Conservation (phyloP, 2,888 invertebrate genomes). For the Holacanthella duospinosa region DNA sequence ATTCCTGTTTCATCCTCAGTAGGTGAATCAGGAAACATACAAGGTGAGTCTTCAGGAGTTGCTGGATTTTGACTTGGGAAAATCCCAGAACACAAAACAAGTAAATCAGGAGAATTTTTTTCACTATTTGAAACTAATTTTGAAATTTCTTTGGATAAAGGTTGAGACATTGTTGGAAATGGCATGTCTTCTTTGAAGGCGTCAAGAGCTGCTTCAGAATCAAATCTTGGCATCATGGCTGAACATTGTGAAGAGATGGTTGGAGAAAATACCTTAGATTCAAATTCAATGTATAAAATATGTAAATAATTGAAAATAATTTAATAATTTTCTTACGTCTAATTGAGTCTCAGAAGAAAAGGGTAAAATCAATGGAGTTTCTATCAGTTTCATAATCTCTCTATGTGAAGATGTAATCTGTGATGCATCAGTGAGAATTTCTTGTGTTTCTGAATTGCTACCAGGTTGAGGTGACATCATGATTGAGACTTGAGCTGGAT, state of each 20-base stretch:
- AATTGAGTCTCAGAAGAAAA: not conserved
- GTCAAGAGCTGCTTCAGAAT: conserved; percentile 16
- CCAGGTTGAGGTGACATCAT: not conserved
- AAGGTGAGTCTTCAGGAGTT: conserved; percentile 28
- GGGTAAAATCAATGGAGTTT: not conserved
- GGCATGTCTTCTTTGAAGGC: conserved; percentile 7
- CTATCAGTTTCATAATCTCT: not conserved
- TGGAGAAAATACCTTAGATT: too few species aligned
- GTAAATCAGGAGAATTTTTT: not conserved
- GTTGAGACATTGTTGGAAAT: not conserved
- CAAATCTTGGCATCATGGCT: conserved; percentile 3
- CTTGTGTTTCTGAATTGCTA: not conserved
- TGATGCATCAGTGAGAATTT: too few species aligned
- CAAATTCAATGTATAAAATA: too few species aligned
- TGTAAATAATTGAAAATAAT: too few species aligned
- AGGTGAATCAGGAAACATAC: not conserved
- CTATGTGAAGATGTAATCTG: not conserved
- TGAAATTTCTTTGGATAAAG: conserved; percentile 11
- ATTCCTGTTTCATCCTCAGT: too few species aligned
- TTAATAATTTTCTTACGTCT: not conserved
- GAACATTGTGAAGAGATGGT: too few species aligned
- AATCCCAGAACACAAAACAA: conserved; percentile 47
- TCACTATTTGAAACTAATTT: conserved; percentile 8
- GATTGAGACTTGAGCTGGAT: not conserved
- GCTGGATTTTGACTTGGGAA: conserved; percentile 44